Conservation (phyloP, 2,113 vertebrate species). For the Phaethon lepturus region DNA sequence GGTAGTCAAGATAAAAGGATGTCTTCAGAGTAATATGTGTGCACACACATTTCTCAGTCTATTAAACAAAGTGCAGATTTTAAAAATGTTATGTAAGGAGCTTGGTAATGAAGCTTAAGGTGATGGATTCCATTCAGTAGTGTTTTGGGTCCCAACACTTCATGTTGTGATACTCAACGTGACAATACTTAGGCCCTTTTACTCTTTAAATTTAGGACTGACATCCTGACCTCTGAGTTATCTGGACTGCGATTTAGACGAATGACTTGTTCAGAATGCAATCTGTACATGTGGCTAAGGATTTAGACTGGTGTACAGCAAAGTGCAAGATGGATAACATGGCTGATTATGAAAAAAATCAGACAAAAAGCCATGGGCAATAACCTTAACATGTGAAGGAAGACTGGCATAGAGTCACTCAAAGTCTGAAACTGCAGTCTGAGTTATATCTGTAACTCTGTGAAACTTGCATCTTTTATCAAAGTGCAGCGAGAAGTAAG, state of each 20-base stretch:
- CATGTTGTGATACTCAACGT: not conserved
- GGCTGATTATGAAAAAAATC: not conserved
- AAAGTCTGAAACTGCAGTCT: not conserved
- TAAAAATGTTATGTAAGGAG: not conserved
- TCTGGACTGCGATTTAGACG: not conserved
- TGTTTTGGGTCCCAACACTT: not conserved
- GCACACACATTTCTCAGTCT: not conserved
- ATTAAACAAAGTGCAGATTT: not conserved
- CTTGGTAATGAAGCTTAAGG: not conserved
- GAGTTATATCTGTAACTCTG: not conserved
- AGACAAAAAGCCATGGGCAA: not conserved
- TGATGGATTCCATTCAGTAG: not conserved
- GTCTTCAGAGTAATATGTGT: not conserved
- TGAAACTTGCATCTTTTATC: not conserved
- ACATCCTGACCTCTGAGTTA: not conserved
- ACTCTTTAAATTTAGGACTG: not conserved
- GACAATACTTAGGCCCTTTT: not conserved
- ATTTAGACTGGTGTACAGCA: not conserved
- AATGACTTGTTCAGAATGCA: not conserved
- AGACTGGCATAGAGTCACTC: not conserved
- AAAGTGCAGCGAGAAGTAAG: not conserved
- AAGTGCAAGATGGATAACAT: rapidly evolving
- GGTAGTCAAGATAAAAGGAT: rapidly evolving
- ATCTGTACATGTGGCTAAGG: not conserved
- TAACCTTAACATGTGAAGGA: not conserved